Percentiles rank a stretch among this genome's conserved stretches.
Evolutionary conservation across 2,113 vertebrate species (phyloP).

Genomic region (Paradisaea rubra): DNA sequence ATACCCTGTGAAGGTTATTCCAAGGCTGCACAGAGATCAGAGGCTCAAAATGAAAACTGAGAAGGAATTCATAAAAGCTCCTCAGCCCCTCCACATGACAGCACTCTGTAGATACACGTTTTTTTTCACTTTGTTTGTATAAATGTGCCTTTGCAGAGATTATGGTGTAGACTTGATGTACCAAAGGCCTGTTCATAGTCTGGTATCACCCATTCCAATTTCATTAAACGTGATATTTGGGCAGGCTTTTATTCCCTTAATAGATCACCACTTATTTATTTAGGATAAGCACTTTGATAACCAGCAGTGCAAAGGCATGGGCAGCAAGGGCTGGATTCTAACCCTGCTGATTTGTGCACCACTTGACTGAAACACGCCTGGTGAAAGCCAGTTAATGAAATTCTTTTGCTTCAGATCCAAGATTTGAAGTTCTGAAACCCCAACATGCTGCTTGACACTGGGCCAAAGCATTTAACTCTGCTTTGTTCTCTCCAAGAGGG

Average conservation of each 20-base stretch:
- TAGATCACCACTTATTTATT: neutral
- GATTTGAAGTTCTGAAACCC: neutral
- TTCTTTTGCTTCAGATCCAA: neutral
- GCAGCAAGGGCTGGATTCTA: neutral
- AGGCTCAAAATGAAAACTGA: neutral
- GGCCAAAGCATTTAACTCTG: neutral
- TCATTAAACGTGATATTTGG: neutral
- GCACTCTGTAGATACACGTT: neutral
- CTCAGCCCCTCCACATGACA: neutral
- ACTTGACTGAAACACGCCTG: neutral
- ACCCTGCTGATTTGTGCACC: neutral
- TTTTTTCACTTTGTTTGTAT: too few relatives aligned
- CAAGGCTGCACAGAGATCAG: neutral
- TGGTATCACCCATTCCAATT: neutral
- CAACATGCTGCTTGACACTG: neutral
- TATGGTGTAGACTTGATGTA: fast-evolving
- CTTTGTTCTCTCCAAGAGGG: neutral
- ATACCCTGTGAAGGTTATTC: neutral
- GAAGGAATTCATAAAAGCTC: neutral
- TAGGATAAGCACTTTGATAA: neutral
- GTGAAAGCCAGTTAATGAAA: neutral
- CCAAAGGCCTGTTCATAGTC: neutral
- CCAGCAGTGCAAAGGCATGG: neutral
- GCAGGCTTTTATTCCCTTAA: neutral
- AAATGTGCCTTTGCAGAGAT: neutral